phyloP scores from a whole-genome alignment of 2,888 invertebrate species.

The Congeria kusceri region DNA sequence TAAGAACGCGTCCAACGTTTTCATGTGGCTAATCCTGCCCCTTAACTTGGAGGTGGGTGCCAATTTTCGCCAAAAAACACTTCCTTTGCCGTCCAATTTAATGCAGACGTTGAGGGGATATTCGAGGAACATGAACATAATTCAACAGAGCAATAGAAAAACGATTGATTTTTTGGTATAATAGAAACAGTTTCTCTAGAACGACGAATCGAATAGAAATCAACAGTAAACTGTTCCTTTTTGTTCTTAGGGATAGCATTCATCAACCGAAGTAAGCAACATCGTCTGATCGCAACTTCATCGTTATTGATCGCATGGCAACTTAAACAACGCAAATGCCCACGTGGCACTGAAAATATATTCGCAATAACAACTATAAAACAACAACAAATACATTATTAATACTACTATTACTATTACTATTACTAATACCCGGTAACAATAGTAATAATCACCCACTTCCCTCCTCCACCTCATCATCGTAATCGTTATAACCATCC shows the following conservation, averaged over 20 bases:
- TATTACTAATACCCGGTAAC: no score
- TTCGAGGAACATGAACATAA: constrained; percentile 87
- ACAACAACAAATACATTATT: no score
- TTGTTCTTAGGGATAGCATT: constrained; percentile 89
- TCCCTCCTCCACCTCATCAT: background rate
- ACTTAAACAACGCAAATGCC: constrained; percentile 87
- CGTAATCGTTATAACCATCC: constrained; percentile 85
- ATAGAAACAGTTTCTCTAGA: no score
- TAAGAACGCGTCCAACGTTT: no score
- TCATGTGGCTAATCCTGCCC: background rate
- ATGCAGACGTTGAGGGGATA: constrained; percentile 91
- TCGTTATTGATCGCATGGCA: constrained; percentile 90
- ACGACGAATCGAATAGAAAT: no score
- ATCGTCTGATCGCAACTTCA: constrained; percentile 90
- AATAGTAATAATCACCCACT: no score
- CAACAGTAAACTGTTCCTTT: constrained; percentile 89
- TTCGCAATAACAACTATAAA: no score
- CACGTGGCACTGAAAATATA: constrained; percentile 92
- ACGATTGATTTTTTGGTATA: no score
- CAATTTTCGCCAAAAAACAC: constrained; percentile 91
- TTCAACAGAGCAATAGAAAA: no score
- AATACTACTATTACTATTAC: no score
- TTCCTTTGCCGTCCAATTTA: constrained; percentile 88
- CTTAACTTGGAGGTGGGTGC: constrained; percentile 91
- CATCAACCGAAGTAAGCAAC: constrained; percentile 87